phyloP scores from a whole-genome alignment of 1,140 invertebrate species.

The Lepidurus couesii region DNA sequence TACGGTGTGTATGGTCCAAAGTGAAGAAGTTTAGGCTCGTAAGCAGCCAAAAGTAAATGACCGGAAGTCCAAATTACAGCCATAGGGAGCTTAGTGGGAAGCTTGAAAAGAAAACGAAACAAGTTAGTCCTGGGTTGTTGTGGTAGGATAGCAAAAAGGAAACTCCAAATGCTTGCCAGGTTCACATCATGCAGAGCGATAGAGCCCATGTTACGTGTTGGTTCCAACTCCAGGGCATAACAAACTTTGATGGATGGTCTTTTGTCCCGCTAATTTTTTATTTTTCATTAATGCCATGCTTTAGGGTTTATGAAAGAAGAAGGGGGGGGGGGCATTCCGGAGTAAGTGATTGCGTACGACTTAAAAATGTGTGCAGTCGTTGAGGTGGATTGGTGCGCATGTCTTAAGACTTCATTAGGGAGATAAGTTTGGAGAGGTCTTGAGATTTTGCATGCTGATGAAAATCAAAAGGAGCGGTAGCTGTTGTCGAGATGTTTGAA shows the following conservation, averaged over 20 bases:
- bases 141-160: not conserved
- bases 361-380: too few species aligned
- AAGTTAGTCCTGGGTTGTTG: constrained; percentile 2
- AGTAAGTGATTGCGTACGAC: too few species aligned
- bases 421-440: too few species aligned
- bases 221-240: not conserved
- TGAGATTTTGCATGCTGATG: too few species aligned
- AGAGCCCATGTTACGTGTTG: constrained; percentile 11
- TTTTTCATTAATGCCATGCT: not conserved
- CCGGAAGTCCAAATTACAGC: constrained; percentile 32
- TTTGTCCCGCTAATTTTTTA: not conserved
- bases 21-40: constrained; percentile 7
- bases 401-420: too few species aligned
- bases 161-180: not conserved
- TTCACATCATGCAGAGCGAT: not conserved
- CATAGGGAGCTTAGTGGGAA: constrained; percentile 23
- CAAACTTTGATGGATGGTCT: constrained; percentile 15
- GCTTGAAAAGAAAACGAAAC: not conserved
- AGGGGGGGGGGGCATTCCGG: not conserved
- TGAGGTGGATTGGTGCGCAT: too few species aligned
- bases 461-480: not conserved
- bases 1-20: not conserved
- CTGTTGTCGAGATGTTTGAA: not conserved
- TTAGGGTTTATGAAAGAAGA: not conserved
- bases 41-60: constrained; percentile 24